A percentile compares a stretch with the other conserved stretches of the same genome.
Evolutionary conservation across 2,113 vertebrate species (phyloP).

Genomic region (Entelurus aequoreus): DNA sequence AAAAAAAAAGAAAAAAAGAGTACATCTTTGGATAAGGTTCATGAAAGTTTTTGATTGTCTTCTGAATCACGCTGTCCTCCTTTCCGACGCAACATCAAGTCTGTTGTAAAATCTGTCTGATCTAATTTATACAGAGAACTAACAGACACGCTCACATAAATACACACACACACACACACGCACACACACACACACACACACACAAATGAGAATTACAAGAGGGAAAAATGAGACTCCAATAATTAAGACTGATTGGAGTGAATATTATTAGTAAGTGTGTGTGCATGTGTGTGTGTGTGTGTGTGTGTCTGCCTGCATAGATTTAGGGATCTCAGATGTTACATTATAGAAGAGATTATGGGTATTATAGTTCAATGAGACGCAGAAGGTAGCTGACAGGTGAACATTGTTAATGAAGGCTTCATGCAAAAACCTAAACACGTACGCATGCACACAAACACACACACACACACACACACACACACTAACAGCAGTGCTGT

Average conservation of each 20-base stretch:
- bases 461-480: slow-evolving; percentile 6
- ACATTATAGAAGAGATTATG: slow-evolving; percentile 30
- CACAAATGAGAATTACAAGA: background rate
- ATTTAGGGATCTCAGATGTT: slow-evolving; percentile 33
- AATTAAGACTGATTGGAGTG: background rate
- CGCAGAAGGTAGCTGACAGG: slow-evolving; percentile 31
- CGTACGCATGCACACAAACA: slow-evolving; percentile 1
- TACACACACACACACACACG: background rate
- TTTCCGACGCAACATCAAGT: too few relatives aligned
- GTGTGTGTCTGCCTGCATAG: slow-evolving; percentile 14
- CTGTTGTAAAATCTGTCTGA: too few relatives aligned
- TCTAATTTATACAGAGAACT: background rate
- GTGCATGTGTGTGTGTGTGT: background rate
- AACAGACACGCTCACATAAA: background rate
- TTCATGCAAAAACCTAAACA: slow-evolving; percentile 16
- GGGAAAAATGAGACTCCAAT: too few relatives aligned
- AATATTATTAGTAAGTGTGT: background rate
- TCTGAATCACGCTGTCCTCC: too few relatives aligned
- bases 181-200: background rate
- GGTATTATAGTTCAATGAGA: slow-evolving; percentile 33
- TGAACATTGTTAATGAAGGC: slow-evolving; percentile 47
- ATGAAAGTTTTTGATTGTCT: too few relatives aligned
- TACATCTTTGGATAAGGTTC: too few relatives aligned
- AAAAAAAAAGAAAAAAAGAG: too few relatives aligned
- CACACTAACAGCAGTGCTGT: slow-evolving; percentile 6